Evolutionary conservation across 2,797 vertebrate species (phyloP).

Genomic region (Neosilurus hyrtlii): DNA sequence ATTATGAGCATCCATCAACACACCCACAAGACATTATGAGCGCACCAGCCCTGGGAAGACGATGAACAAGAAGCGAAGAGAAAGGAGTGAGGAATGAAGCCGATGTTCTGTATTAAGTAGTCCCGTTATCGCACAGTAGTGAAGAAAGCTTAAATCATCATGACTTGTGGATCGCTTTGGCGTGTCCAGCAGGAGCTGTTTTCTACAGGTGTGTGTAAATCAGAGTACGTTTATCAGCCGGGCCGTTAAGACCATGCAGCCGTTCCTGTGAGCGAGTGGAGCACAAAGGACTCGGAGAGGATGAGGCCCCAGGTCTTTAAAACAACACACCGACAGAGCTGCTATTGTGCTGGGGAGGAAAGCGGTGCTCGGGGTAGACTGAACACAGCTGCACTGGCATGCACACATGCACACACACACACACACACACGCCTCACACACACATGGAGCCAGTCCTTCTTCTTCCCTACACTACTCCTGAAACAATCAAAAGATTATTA

Average conservation of each 20-base stretch:
- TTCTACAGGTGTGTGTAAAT: slow-evolving; percentile 11
- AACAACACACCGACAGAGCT: slow-evolving; percentile 76
- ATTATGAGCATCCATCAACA: no score
- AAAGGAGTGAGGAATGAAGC: not conserved
- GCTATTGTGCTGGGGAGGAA: slow-evolving; percentile 74
- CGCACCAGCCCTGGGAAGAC: not conserved
- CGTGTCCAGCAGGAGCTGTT: not conserved
- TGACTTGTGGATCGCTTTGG: not conserved
- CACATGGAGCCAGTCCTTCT: not conserved
- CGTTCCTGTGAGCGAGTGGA: slow-evolving; percentile 38
- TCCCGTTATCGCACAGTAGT: not conserved
- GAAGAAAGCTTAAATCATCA: slow-evolving; percentile 27
- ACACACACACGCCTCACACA: slow-evolving; percentile 2
- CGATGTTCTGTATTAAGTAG: slow-evolving; percentile 19
- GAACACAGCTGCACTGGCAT: slow-evolving; percentile 63
- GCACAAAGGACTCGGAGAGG: slow-evolving; percentile 65
- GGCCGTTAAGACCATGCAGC: slow-evolving; percentile 20
- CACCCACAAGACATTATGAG: slow-evolving; percentile 17
- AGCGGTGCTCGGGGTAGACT: slow-evolving; percentile 63
- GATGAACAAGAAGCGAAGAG: slow-evolving; percentile 7
- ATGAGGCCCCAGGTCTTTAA: slow-evolving; percentile 69
- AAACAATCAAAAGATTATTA: not conserved
- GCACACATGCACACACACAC: slow-evolving; percentile 19
- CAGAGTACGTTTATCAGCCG: slow-evolving; percentile 26
- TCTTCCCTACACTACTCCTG: not conserved